Conservation (phyloP, 2,113 vertebrate species). For the Indri indri region DNA sequence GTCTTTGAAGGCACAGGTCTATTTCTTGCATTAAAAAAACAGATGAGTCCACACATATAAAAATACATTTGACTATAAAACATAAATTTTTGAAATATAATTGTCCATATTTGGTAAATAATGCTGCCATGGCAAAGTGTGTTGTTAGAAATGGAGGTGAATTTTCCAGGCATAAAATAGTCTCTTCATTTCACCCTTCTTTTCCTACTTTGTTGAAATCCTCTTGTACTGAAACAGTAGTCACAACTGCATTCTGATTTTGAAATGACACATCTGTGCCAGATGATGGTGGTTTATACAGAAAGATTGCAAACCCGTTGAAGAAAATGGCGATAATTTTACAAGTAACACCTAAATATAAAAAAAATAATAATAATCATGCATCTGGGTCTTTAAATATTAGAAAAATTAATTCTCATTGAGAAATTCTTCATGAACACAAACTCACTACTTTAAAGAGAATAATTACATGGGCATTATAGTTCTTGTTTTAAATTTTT, state of each 20-base stretch:
- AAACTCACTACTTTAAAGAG: background rate
- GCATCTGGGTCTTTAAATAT: background rate
- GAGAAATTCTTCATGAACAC: background rate
- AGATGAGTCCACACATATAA: constrained; percentile 25
- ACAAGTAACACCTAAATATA: constrained; percentile 82
- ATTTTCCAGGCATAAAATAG: background rate
- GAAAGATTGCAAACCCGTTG: constrained; percentile 75
- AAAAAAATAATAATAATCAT: constrained; percentile 49
- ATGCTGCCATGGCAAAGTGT: background rate
- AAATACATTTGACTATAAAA: constrained; percentile 33
- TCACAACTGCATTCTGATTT: constrained; percentile 37
- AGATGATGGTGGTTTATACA: constrained; percentile 85
- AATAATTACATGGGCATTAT: background rate
- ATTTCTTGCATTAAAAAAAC: background rate
- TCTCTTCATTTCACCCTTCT: constrained; percentile 13
- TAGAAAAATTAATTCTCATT: background rate
- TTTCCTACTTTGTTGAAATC: background rate
- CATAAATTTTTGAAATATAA: background rate
- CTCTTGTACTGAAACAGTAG: constrained; percentile 41
- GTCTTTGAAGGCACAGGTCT: background rate
- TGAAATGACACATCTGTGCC: background rate
- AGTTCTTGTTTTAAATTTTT: background rate
- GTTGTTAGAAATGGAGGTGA: background rate
- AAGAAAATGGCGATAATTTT: constrained; percentile 84
- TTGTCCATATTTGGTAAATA: background rate